A percentile compares a stretch with the other conserved stretches of the same genome.
Evolutionary conservation across 2,888 invertebrate species (phyloP).

Genomic region (Epinotia bilunana): DNA sequence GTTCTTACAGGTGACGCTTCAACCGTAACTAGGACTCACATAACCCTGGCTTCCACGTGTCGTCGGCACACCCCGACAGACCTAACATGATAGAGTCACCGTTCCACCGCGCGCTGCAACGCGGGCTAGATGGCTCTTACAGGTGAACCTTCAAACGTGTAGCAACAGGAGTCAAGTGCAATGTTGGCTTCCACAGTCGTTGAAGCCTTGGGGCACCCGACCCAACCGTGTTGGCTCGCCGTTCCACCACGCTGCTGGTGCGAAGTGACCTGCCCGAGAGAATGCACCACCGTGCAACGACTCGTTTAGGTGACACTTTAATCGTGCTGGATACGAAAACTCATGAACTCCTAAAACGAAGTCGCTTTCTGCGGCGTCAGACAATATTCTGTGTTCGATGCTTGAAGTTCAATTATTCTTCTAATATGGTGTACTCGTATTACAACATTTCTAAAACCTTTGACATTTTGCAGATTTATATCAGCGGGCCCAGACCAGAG

Average conservation of each 20-base stretch:
- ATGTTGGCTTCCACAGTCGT: too few species aligned
- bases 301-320: conserved; percentile 85
- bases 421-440: background rate
- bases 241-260: conserved; percentile 86
- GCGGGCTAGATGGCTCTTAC: too few species aligned
- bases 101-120: too few species aligned
- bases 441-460: conserved; percentile 7
- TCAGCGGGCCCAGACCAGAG: conserved; percentile 91
- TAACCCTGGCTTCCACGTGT: conserved; percentile 90
- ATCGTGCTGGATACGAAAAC: background rate
- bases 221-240: conserved; percentile 64
- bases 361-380: background rate
- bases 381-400: too few species aligned
- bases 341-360: background rate
- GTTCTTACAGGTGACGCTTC: conserved; percentile 86
- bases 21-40: too few species aligned
- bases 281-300: conserved; percentile 89
- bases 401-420: too few species aligned
- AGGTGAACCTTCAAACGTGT: too few species aligned
- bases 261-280: conserved; percentile 86
- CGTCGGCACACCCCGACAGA: conserved; percentile 84
- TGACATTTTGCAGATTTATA: conserved; percentile 82
- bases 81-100: conserved; percentile 84
- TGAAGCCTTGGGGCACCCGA: too few species aligned
- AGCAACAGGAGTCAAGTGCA: too few species aligned